Evolutionary conservation across 2,797 vertebrate species (phyloP), one percentile per base, ranked within the genome.

Genomic region (Parauchenoglanis punctatus): DNA sequence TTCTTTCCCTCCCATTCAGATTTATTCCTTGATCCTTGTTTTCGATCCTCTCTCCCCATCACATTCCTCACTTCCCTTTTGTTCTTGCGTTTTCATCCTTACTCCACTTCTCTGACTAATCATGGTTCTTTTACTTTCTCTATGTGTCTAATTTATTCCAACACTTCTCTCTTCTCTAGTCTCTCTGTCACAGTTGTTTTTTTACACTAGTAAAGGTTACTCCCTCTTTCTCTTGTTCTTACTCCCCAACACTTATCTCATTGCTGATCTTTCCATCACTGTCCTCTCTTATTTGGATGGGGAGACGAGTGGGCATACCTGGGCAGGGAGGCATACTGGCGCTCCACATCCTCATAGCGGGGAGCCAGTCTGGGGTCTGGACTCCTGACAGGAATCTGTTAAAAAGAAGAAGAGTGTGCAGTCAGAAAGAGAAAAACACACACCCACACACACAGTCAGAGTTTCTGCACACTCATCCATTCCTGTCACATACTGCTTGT

Each of bases 261-360:
- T 73, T 80, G 61, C 61, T 67, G 81, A 68, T 83, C 46, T 83
- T 67, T 68, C 81, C 46, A 83, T 65, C 61, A 52, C 25, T 52
- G 49, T 80, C 31, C 25, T 44, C 4, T 58, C 17, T 49, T 31
- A 61, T 40, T 44, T 70, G 54, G 44, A 75, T 84, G 76, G 75
- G 58, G 3, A n/a, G 80, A 83, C 67, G 68, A 78, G 15, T n/a
- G 52, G 25, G 17, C 89, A 84, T 96, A 97, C 97, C 97, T 97
- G 93, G 96, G 96, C 91, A 97, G 93, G 61, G 97, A 97, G 8
- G 96, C 96, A 3, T 97, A 97, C 89, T 97, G 97, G 58, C 96
- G 94, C 91, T 97, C 96, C 90, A 96, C 87, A 35, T 96, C 96
- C 86, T 97, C 96, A 7, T 94, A 96, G 78, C 94, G 94, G 82